These are phyloP conservation scores for Sterna hirundo DNA, from an alignment of 2,113 vertebrate genomes.

Conservation along the genomic window DNA sequence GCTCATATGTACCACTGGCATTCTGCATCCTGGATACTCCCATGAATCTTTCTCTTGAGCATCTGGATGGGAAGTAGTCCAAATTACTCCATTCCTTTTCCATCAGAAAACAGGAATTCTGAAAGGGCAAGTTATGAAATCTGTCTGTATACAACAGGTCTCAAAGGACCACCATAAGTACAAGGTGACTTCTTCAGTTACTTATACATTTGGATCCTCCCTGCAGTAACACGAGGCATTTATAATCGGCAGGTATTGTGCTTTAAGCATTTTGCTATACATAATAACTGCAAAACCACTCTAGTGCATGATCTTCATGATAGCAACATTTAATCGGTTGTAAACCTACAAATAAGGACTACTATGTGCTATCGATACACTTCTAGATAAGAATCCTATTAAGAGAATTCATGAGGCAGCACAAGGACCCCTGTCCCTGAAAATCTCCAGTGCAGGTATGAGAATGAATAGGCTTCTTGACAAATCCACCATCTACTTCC, in stretches of 20 bases:
- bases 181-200: neutral
- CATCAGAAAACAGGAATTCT: neutral
- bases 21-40: accelerated
- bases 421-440: neutral
- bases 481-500: neutral
- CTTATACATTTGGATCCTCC: accelerated
- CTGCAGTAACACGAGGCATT: neutral
- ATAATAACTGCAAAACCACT: neutral
- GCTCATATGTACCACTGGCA: accelerated
- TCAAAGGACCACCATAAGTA: accelerated
- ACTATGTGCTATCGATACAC: too few species aligned
- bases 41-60: neutral
- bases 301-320: neutral
- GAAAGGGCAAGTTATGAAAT: neutral
- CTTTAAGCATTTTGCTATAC: neutral
- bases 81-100: neutral
- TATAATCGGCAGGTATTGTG: neutral
- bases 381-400: neutral
- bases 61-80: neutral
- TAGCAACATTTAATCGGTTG: neutral
- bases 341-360: neutral
- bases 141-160: neutral
- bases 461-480: neutral
- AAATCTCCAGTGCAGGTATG: neutral
- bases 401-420: neutral